Conservation (phyloP, 2,113 vertebrate genomes). For the Lucifuga dentata region DNA sequence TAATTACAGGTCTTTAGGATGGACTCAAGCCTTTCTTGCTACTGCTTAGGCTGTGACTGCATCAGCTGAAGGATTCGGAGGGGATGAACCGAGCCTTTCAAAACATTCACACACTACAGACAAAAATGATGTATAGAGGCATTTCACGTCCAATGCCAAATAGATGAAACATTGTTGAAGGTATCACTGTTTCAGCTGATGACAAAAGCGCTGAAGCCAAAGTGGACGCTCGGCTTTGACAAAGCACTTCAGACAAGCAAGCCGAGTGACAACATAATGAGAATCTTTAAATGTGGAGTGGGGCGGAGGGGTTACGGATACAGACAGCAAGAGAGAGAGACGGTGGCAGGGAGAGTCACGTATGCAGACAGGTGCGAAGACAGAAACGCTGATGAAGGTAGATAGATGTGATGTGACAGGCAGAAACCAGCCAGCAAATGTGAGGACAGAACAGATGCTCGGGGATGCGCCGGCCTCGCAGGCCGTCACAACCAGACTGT, state of each 20-base stretch:
- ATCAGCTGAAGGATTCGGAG: conserved; percentile 33
- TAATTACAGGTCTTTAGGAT: conserved; percentile 23
- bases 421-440: conserved; percentile 49
- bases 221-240: conserved; percentile 14
- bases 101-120: not conserved
- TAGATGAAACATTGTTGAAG: conserved; percentile 3
- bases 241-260: conserved; percentile 43
- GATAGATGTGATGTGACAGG: conserved; percentile 47
- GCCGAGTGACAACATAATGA: conserved; percentile 35
- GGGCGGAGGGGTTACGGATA: conserved; percentile 16
- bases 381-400: conserved; percentile 28
- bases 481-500: conserved; percentile 45
- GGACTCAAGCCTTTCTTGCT: conserved; percentile 12
- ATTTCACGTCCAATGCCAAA: not conserved
- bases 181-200: not conserved
- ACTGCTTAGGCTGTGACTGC: conserved; percentile 15
- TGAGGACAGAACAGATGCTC: conserved; percentile 65
- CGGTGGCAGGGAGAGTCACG: conserved; percentile 37
- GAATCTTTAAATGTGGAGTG: conserved; percentile 2
- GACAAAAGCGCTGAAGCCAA: conserved; percentile 20
- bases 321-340: conserved; percentile 19
- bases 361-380: conserved; percentile 56
- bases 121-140: not conserved
- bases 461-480: conserved; percentile 34
- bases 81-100: conserved; percentile 23